Evolutionary conservation across 2,888 invertebrate genomes (phyloP), one percentile per base, ranked within the genome.

Genomic region (Hypsopygia costalis): DNA sequence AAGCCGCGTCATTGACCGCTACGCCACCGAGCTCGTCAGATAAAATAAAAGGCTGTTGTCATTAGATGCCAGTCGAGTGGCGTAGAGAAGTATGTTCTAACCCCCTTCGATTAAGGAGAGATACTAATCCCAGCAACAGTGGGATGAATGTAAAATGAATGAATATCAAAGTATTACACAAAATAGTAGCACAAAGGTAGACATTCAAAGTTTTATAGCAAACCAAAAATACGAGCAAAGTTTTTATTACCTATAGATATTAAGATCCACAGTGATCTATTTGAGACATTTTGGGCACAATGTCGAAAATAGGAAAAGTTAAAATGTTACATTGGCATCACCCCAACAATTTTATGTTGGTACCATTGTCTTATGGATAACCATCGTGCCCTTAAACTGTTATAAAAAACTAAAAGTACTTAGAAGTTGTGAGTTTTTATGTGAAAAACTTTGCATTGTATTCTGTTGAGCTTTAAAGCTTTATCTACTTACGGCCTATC

Each of bases 301-400:
- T 45, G 41, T 48, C 37, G 38, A 41, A 45, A 40, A 43, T 38
- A 29, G 34, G 34, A 30, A 40, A 40, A 34, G 21, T 34, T 40
- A 34, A 40, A 34, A 45, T 34, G 52, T 49, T 52, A 51, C 49
- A 49, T 50, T 61, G 56, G 55, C 58, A 49, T 46, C 43, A 50
- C 47, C 52, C 59, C 56, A 52, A 55, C 37, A 20, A 41, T 40
- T 52, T 50, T 46, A 49, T 44, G 42, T 46, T 39, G 38, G 41
- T 44, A 40, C 37, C 36, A 52, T 52, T 52, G 52, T 46, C 47
- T 52, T 49, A 47, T 40, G 44, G 43, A 45, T 52, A 47, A 36
- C 50, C 47, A 45, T 49, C 46, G 32, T 20, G 20, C 45, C 42
- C 46, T 53, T 49, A 49, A 42, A 53, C 43, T 49, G 47, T 35